Evolutionary conservation across 2,797 vertebrate genomes (phyloP).

Genomic region (Schizopygopsis pylzovi): DNA sequence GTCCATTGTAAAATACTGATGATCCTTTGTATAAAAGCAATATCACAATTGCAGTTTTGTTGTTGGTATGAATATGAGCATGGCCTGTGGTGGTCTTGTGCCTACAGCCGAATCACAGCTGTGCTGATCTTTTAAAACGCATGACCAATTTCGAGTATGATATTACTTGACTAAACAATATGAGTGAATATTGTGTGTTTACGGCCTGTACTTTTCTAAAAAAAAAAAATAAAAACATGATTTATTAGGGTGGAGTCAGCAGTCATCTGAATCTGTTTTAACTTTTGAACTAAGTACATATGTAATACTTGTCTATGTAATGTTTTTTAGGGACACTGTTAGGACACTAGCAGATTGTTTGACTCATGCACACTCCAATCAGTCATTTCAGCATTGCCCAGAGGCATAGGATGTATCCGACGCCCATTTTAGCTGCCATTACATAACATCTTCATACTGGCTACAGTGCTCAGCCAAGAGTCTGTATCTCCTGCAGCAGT

Average conservation of each 20-base stretch:
- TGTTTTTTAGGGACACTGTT: neutral
- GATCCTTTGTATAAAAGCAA: neutral
- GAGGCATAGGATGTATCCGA: slow-evolving; percentile 31
- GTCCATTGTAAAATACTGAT: neutral
- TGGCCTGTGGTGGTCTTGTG: neutral
- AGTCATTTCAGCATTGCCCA: slow-evolving; percentile 29
- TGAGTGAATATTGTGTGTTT: neutral
- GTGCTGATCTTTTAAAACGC: neutral
- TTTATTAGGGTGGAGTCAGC: neutral
- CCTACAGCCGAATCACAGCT: neutral
- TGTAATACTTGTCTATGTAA: too few species aligned
- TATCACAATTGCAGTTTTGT: neutral
- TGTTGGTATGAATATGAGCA: neutral
- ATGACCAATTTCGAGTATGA: neutral
- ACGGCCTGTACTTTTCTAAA: neutral
- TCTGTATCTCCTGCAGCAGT: slow-evolving; percentile 35
- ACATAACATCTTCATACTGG: slow-evolving; percentile 50
- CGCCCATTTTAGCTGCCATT: slow-evolving; percentile 56
- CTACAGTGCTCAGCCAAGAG: slow-evolving; percentile 29
- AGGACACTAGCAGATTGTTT: slow-evolving; percentile 27
- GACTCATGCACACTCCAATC: slow-evolving; percentile 8
- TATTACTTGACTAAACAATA: neutral
- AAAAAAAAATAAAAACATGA: neutral
- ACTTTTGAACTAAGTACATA: neutral
- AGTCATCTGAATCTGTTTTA: neutral